Percentiles rank a stretch among this genome's conserved stretches.
Conservation (phyloP, 2,888 invertebrate genomes). For the Lycaena phlaeas region DNA sequence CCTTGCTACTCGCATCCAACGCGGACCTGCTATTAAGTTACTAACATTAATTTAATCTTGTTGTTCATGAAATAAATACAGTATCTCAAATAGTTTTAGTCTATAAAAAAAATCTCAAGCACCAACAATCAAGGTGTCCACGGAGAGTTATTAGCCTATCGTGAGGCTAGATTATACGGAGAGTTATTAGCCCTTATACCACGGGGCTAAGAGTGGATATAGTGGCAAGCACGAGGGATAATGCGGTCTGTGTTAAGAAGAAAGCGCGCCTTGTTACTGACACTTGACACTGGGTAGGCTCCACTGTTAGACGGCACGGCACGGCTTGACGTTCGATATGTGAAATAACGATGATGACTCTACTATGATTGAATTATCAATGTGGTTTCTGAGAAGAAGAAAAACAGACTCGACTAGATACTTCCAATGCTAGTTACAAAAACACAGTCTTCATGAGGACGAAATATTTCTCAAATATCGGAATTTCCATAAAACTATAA, state of each 20-base stretch:
- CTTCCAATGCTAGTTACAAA: no score
- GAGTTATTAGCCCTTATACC: conserved; percentile 13
- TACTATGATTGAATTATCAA: not conserved
- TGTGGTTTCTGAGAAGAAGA: not conserved
- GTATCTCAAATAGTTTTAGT: no score
- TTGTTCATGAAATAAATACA: no score
- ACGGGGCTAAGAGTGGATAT: conserved; percentile 15
- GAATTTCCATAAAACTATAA: no score
- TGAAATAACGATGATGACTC: no score
- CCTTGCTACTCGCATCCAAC: no score
- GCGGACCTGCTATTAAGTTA: no score
- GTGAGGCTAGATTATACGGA: conserved; percentile 4
- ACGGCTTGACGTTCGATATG: conserved; percentile 16
- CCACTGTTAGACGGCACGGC: conserved; percentile 31
- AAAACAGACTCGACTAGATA: no score
- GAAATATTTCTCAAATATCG: no score
- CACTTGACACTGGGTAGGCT: conserved; percentile 49
- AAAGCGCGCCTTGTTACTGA: conserved; percentile 61
- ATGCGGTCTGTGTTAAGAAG: conserved; percentile 45
- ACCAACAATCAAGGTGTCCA: conserved; percentile 12
- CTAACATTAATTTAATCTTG: no score
- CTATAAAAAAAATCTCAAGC: no score
- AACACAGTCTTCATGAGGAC: no score
- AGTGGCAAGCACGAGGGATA: conserved; percentile 24
- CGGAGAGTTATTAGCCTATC: conserved; percentile 7